Evolutionary conservation across 2,888 invertebrate species (phyloP).

Genomic region (Hemithea aestivaria): DNA sequence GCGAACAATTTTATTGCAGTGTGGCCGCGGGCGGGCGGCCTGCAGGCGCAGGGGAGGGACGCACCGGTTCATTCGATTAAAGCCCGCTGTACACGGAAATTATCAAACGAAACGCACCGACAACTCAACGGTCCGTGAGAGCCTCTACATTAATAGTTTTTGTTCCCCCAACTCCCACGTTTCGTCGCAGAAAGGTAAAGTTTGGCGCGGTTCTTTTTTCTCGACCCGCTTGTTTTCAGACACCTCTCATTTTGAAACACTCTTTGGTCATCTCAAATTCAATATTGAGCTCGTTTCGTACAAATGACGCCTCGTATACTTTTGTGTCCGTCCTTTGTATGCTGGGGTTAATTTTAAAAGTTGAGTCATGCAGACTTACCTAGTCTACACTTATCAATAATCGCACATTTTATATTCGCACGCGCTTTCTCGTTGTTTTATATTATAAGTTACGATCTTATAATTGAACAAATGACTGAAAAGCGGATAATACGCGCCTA

Average conservation of each 20-base stretch:
- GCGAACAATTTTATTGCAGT: conserved; percentile 58
- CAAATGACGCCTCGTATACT: conserved; percentile 31
- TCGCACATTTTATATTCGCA: too few species aligned
- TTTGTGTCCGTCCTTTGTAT: conserved; percentile 34
- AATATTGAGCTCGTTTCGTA: conserved; percentile 41
- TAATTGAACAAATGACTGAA: too few species aligned
- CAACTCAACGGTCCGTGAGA: conserved; percentile 69
- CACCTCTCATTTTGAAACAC: conserved; percentile 47
- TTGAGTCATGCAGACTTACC: conserved; percentile 16
- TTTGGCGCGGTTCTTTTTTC: conserved; percentile 42
- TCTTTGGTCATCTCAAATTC: conserved; percentile 34
- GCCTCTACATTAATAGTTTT: conserved; percentile 74
- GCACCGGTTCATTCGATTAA: conserved; percentile 70
- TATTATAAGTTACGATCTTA: too few species aligned
- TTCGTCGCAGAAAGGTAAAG: conserved; percentile 56
- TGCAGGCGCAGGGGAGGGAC: conserved; percentile 24
- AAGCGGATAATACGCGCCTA: too few species aligned
- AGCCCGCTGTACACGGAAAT: conserved; percentile 71
- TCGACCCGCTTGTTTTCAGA: conserved; percentile 47
- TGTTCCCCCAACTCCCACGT: conserved; percentile 59
- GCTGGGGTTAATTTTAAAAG: conserved; percentile 22
- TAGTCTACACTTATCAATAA: too few species aligned
- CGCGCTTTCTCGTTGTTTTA: too few species aligned
- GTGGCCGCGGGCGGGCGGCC: conserved; percentile 29
- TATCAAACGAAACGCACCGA: conserved; percentile 76